Evolutionary conservation across 2,113 vertebrate species (phyloP).

Genomic region (Pygathrix nemaeus): DNA sequence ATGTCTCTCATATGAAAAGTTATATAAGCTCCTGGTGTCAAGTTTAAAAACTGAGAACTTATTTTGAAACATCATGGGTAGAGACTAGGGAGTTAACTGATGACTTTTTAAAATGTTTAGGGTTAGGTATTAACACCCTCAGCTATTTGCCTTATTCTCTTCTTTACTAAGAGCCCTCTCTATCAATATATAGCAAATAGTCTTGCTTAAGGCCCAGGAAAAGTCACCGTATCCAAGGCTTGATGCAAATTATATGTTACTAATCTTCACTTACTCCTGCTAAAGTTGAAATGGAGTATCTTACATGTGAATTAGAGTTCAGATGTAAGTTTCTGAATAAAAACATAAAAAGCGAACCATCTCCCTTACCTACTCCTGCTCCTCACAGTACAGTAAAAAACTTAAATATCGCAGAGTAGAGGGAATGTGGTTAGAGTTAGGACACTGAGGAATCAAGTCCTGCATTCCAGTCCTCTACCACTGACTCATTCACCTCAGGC

Average conservation of each 20-base stretch:
- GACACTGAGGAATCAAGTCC: not conserved
- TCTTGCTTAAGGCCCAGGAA: not conserved
- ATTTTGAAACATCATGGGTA: constrained; percentile 12
- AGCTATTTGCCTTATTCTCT: not conserved
- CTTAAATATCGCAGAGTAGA: not conserved
- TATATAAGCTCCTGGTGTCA: not conserved
- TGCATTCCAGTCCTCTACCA: not conserved
- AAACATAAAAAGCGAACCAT: constrained; percentile 14
- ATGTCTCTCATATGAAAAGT: not conserved
- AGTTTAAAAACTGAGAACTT: constrained; percentile 35
- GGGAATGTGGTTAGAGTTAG: constrained; percentile 15
- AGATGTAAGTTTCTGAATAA: constrained; percentile 26
- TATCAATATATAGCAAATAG: not conserved
- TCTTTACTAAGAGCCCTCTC: not conserved
- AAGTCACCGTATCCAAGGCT: not conserved
- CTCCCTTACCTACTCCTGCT: not conserved
- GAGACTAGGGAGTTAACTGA: not conserved
- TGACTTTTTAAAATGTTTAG: not conserved
- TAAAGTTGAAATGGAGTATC: not conserved
- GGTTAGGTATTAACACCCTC: not conserved
- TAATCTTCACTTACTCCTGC: not conserved
- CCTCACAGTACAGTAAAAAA: not conserved
- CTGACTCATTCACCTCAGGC: constrained; percentile 4
- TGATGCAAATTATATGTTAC: not conserved
- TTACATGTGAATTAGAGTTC: not conserved